Evolutionary conservation across 1,140 invertebrate genomes (phyloP).

Genomic region (Arion vulgaris): DNA sequence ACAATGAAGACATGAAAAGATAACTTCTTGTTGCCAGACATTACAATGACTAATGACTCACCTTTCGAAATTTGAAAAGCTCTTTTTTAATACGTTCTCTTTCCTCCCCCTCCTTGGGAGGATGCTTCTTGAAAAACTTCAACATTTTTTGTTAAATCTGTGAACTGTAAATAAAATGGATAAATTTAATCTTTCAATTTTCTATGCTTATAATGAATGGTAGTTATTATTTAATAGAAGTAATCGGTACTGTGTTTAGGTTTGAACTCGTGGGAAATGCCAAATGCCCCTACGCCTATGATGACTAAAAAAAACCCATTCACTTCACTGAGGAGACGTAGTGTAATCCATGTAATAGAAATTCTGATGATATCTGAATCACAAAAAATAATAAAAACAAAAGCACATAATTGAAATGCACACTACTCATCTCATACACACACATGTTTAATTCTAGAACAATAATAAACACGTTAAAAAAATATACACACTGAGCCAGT

Average conservation of each 20-base stretch:
- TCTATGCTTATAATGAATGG: neutral
- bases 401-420: neutral
- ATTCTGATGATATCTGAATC: neutral
- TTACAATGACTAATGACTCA: slow-evolving; percentile 50
- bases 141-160: slow-evolving; percentile 47
- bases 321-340: too few species aligned
- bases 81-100: slow-evolving; percentile 91
- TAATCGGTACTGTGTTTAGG: neutral
- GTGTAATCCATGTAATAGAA: neutral
- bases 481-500: neutral
- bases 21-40: too few species aligned
- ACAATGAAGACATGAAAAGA: too few species aligned
- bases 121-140: slow-evolving; percentile 63
- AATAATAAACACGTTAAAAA: neutral
- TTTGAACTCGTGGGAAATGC: neutral
- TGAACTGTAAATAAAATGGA: neutral
- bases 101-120: slow-evolving; percentile 84
- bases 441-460: neutral
- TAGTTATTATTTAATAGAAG: too few species aligned
- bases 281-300: neutral
- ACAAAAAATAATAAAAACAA: neutral
- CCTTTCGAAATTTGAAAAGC: slow-evolving; percentile 82
- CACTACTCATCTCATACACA: neutral
- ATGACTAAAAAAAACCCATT: neutral
- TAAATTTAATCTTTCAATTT: neutral